Percentiles rank a stretch among this genome's conserved stretches.
These are phyloP conservation scores for Urophycis tenuis DNA, from an alignment of 2,797 vertebrate species.

Conservation along the genomic window DNA sequence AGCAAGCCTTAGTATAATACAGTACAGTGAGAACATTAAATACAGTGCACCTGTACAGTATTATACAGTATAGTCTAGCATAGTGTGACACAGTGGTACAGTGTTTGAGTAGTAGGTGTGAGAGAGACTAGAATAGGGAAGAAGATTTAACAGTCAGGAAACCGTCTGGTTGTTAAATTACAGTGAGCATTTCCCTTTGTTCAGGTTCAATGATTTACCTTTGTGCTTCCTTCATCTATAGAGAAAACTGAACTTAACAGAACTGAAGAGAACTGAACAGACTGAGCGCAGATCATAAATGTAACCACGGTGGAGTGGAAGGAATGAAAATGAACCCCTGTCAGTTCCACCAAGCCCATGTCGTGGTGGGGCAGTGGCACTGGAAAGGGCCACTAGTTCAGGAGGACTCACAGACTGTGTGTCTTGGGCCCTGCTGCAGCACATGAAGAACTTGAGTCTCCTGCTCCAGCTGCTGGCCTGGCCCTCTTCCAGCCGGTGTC, in stretches of 20 bases:
- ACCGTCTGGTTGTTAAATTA: too few relatives aligned
- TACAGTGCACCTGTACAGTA: too few relatives aligned
- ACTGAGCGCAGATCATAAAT: neutral
- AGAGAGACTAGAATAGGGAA: neutral
- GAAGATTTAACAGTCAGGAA: neutral
- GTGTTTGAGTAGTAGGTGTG: too few relatives aligned
- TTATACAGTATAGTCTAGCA: neutral
- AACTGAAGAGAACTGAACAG: neutral
- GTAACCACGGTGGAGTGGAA: neutral
- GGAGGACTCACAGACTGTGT: conserved; percentile 88
- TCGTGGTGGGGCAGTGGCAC: neutral
- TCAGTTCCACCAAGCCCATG: neutral
- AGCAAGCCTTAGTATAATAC: neutral
- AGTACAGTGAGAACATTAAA: too few relatives aligned
- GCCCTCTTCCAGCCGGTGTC: conserved; percentile 93
- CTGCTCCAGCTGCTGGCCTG: conserved; percentile 98
- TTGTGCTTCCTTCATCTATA: neutral
- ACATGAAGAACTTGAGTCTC: conserved; percentile 94
- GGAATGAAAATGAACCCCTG: neutral
- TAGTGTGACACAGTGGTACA: neutral
- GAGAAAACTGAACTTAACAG: neutral
- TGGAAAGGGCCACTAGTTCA: neutral
- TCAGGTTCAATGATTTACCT: too few relatives aligned
- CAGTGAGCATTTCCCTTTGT: too few relatives aligned
- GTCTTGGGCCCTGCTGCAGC: conserved; percentile 95